phyloP scores from a whole-genome alignment of 2,113 vertebrate species.

The Tinamus guttatus region DNA sequence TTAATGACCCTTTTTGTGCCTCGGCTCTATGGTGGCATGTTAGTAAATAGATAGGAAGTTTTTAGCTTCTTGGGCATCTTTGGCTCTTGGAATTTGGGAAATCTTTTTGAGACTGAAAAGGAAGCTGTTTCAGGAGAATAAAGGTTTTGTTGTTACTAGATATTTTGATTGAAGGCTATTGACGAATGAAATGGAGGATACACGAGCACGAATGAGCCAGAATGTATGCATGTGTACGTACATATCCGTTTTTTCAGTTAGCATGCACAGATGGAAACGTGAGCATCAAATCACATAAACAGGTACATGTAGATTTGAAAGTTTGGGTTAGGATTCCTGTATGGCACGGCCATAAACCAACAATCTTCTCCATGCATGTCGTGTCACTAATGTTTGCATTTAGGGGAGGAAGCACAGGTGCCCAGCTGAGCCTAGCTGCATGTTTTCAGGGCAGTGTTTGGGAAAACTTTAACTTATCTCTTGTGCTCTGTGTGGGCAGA shows the following conservation, averaged over 20 bases:
- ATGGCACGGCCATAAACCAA: not conserved
- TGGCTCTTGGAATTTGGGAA: not conserved
- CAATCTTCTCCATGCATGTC: not conserved
- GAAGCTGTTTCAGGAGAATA: not conserved
- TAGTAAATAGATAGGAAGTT: not conserved
- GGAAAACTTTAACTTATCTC: not conserved
- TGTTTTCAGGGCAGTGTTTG: not conserved
- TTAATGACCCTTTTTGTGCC: not conserved
- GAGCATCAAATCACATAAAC: not conserved
- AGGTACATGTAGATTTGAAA: accelerated
- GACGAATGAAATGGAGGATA: not conserved
- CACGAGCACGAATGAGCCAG: not conserved
- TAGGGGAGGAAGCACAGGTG: not conserved
- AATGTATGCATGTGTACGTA: not conserved
- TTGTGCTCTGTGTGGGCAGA: not conserved
- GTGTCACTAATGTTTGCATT: not conserved
- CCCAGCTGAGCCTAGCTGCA: not conserved
- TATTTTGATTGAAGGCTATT: not conserved
- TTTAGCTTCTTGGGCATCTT: not conserved
- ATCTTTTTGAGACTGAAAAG: not conserved
- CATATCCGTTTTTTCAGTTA: not conserved
- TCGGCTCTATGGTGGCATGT: not conserved
- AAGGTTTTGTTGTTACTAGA: accelerated
- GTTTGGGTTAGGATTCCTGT: not conserved
- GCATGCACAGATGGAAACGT: not conserved